Evolutionary conservation across 2,888 invertebrate genomes (phyloP), one percentile per base, ranked within the genome.

Genomic region (Athetis lepigone): DNA sequence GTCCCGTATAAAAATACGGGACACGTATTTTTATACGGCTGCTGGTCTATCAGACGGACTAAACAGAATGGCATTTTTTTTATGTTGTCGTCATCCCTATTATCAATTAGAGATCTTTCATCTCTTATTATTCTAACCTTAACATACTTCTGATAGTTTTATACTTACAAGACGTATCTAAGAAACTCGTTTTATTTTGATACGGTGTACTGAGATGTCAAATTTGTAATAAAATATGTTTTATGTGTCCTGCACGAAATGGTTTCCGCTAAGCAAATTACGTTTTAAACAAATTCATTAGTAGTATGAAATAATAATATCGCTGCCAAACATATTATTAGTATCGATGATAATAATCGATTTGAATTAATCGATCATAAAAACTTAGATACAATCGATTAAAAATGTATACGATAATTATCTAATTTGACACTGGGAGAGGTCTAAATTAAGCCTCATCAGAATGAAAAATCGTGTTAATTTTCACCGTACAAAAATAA

Each of bases 161-260:
- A 42, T 19, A 66, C 40, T 37, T 23, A 51, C 33, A 42, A 55
- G 40, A 55, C 23, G 54, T 33, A 74, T 69, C 36, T 43, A 52
- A 46, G 46, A 70, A 81, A 80, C 84, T 51, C 18, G 82, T 78
- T 80, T 51, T 54, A 54, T 71, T 76, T 64, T 74, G 69, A 78
- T 79, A 74, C 50, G 33, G 33, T 33, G 52, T 68, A 63, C 43
- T n/a, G n/a, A 70, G 59, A 81, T 84, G 85, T 86, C 87, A 81
- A 77, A 80, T 62, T 75, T 63, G 83, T 73, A 65, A 86, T 88
- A 86, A 89, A 88, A 71, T 62, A 68, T 76, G 82, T 90, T 73
- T 90, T 90, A 91, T 90, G 83, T 77, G 82, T 91, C 90, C 91
- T 88, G 88, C 64, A 60, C 43, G 21, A 82, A 84, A 89, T 85